Percentiles rank a stretch among this genome's conserved stretches.
Conservation (phyloP, 2,888 invertebrate species). For the Lasioglossum figueresi region DNA sequence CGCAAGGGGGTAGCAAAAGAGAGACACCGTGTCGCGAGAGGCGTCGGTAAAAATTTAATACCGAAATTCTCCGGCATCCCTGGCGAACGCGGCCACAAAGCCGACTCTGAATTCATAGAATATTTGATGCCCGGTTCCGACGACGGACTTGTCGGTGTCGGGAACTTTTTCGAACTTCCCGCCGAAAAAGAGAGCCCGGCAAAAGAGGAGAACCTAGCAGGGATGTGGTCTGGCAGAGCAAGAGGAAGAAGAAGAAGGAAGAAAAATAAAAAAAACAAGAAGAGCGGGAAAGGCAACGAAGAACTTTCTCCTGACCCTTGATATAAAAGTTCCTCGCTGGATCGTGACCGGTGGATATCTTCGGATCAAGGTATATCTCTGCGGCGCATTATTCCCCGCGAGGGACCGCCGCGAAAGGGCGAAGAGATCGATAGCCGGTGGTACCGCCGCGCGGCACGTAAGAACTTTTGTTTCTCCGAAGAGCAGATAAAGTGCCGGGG, state of each 20-base stretch:
- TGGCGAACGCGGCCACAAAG: constrained; percentile 54
- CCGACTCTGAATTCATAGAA: constrained; percentile 79
- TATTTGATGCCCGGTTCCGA: constrained; percentile 74
- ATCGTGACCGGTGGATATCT: constrained; percentile 74
- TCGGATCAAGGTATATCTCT: constrained; percentile 75
- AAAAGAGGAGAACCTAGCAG: not conserved
- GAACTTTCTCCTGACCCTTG: constrained; percentile 59
- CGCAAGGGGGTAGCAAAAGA: not conserved
- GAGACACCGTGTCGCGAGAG: constrained; percentile 35
- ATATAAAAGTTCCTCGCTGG: constrained; percentile 70
- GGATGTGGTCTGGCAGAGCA: not conserved
- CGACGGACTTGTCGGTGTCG: constrained; percentile 63
- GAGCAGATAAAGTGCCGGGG: constrained; percentile 69
- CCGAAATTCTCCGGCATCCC: constrained; percentile 51
- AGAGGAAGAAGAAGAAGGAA: not conserved
- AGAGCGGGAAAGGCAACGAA: not conserved
- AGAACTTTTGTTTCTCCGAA: constrained; percentile 74
- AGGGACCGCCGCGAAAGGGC: constrained; percentile 70
- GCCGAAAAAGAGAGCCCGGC: constrained; percentile 58
- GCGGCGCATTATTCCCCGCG: constrained; percentile 77
- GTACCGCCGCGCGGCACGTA: constrained; percentile 52
- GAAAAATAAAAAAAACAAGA: not conserved
- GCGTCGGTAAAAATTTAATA: constrained; percentile 72
- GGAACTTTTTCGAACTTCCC: constrained; percentile 65
- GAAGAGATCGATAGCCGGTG: constrained; percentile 72